Evolutionary conservation across 2,797 vertebrate species (phyloP), one percentile per base, ranked within the genome.

Genomic region (Rhinophrynus dorsalis): DNA sequence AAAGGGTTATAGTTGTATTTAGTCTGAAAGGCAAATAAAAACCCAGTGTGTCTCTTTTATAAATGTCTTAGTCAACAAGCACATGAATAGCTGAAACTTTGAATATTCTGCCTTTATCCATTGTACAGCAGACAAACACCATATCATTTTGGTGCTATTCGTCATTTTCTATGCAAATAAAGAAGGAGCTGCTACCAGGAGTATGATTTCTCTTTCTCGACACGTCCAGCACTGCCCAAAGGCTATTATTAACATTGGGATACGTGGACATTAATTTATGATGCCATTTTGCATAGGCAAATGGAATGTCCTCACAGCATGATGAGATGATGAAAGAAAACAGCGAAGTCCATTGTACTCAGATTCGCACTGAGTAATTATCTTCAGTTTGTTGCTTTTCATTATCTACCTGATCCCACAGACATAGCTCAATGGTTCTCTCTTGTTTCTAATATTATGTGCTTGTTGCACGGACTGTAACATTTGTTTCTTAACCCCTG

Each of bases 231-330:
- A n/a, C n/a, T n/a, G n/a, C 15, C 35, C 18, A 55, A 55, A 66
- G 50, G 44, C 37, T 37, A 45, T 32, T 13, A 32, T 40, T 29
- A 54, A 17, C 38, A 42, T 21, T 21, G 1, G 23, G 38, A 52
- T 52, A 20, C 32, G 18, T 38, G 2, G 5, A 29, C 35, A 54
- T 52, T 52, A 61, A 35, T 33, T 30, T 20, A 17, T 8, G 7
- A 40, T 38, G 30, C 10, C 24, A 24, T 38, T 70, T 72, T 72
- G 68, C 50, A 72, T 72, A 65, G 63, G 68, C 21, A 72, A 64
- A 58, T 58, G 9, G 10, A 23, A 27, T 32, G 40, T 56, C 15
- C 17, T 37, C 30, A 15, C 30, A 15, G 24, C 3, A 18, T 50
- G 59, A 33, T 21, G 6, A 17, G 48, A 15, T 2, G 12, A 5